These are phyloP conservation scores for Akabosia matsudoensis DNA, from an alignment of 1,140 invertebrate species.

Conservation along the genomic window DNA sequence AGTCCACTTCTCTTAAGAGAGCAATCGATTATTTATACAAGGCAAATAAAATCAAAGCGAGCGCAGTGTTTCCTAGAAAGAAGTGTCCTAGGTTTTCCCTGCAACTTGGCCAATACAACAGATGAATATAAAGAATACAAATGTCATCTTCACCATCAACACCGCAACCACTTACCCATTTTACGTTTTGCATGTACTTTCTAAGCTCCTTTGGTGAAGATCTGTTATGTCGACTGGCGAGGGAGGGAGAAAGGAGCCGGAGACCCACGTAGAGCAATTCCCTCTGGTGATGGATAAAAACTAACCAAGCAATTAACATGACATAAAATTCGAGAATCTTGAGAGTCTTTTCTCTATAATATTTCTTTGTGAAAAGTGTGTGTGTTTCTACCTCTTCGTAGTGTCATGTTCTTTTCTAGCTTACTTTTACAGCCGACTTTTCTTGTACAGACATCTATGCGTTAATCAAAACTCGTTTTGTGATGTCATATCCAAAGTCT, in stretches of 20 bases:
- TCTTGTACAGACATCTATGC: not conserved
- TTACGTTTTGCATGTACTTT: not conserved
- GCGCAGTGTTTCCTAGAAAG: too few species aligned
- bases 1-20: not conserved
- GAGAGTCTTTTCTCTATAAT: too few species aligned
- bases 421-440: not conserved
- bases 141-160: not conserved
- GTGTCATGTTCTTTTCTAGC: not conserved
- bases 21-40: not conserved
- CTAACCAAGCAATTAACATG: conserved; percentile 23
- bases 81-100: too few species aligned
- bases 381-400: too few species aligned
- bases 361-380: too few species aligned
- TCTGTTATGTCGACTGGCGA: not conserved
- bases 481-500: conserved; percentile 22
- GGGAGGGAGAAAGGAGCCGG: not conserved
- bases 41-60: too few species aligned
- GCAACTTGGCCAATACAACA: not conserved
- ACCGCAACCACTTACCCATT: not conserved
- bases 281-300: conserved; percentile 20
- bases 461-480: conserved; percentile 17
- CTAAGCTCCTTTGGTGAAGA: not conserved
- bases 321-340: conserved; percentile 14
- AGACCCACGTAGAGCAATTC: not conserved
- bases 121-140: not conserved